A percentile compares a stretch with the other conserved stretches of the same genome.
Evolutionary conservation across 2,113 vertebrate genomes (phyloP).

Genomic region (Zosterops borbonicus): DNA sequence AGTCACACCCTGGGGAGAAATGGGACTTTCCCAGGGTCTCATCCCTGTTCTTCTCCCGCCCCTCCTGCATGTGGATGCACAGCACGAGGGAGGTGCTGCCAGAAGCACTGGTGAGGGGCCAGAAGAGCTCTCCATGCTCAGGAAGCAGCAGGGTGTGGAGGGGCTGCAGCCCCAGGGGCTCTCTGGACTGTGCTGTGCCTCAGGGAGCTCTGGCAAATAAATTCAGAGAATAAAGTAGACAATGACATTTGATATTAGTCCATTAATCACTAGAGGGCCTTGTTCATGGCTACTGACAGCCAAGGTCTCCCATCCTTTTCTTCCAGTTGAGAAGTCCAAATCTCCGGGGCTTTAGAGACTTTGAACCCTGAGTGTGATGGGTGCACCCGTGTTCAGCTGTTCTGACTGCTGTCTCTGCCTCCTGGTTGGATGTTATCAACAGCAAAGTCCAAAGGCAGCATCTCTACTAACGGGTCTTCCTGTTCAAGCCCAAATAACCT

Average conservation of each 20-base stretch:
- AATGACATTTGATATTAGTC: rapidly evolving
- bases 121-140: neutral
- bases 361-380: neutral
- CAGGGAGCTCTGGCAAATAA: neutral
- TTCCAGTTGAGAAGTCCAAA: neutral
- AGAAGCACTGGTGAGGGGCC: rapidly evolving
- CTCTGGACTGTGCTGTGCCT: too few species aligned
- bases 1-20: neutral
- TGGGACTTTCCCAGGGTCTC: neutral
- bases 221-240: neutral
- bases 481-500: neutral
- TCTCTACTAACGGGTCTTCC: neutral
- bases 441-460: neutral
- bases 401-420: neutral
- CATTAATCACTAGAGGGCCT: neutral
- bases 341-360: neutral
- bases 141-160: neutral
- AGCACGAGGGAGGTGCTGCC: neutral
- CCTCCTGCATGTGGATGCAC: rapidly evolving
- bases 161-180: neutral
- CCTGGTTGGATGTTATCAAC: neutral
- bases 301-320: neutral
- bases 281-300: rapidly evolving
- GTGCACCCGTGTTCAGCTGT: neutral
- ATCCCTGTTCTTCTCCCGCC: neutral